Conservation (phyloP, 2,888 invertebrate genomes). For the Mesopsocus fuscifrons region DNA sequence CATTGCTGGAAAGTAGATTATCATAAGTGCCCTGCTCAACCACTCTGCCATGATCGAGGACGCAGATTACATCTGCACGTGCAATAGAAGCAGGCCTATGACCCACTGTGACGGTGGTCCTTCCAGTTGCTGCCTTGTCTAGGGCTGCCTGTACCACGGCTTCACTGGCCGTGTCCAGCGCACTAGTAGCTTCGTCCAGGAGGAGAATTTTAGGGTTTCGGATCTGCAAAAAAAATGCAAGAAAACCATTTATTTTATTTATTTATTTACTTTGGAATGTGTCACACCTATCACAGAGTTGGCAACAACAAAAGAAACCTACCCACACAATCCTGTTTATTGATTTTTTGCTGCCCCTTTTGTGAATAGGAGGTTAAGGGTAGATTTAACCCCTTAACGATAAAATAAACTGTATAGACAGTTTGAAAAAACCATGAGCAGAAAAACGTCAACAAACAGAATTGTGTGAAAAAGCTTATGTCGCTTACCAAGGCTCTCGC, state of each 20-base stretch:
- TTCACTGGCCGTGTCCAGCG: conserved; percentile 58
- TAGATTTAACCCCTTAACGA: too few relatives aligned
- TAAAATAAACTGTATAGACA: too few relatives aligned
- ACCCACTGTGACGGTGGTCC: conserved; percentile 51
- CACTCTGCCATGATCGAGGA: conserved; percentile 44
- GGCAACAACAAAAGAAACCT: too few relatives aligned
- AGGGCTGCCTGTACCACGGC: conserved; percentile 70
- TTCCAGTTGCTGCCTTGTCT: conserved; percentile 54
- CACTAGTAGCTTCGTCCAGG: conserved; percentile 36
- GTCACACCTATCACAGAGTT: too few relatives aligned
- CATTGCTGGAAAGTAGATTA: conserved; percentile 39
- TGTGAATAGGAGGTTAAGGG: too few relatives aligned
- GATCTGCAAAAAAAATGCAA: conserved; percentile 1
- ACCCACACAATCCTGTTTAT: too few relatives aligned
- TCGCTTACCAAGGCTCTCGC: conserved; percentile 74
- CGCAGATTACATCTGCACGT: conserved; percentile 59
- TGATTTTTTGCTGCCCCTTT: too few relatives aligned
- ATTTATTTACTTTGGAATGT: too few relatives aligned
- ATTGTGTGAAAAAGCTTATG: too few relatives aligned
- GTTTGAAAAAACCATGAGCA: too few relatives aligned
- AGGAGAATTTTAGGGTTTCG: conserved; percentile 32
- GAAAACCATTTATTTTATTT: too few relatives aligned
- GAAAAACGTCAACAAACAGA: too few relatives aligned
- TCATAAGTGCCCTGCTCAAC: conserved; percentile 51
- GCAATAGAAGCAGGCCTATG: conserved; percentile 1